A percentile compares a stretch with the other conserved stretches of the same genome.
Evolutionary conservation across 2,888 invertebrate species (phyloP).

Genomic region (Rhagonycha lutea): DNA sequence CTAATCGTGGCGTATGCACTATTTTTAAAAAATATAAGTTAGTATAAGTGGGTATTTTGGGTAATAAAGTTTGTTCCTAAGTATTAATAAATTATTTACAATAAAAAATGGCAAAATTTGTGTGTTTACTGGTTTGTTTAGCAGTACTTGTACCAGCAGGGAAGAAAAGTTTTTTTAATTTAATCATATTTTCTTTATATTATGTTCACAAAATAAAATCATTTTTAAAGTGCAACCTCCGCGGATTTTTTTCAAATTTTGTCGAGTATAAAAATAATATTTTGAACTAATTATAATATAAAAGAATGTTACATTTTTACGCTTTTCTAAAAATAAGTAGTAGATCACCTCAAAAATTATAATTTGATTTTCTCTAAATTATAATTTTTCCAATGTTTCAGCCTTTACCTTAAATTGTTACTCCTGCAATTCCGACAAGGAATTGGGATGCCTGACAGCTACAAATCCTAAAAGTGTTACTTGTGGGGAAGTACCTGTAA

Average conservation of each 20-base stretch:
- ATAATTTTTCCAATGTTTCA: conserved; percentile 1
- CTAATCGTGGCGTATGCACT: too few relatives aligned
- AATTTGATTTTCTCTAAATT: neutral
- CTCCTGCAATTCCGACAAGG: neutral
- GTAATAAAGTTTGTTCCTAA: conserved; percentile 4
- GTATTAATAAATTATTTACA: neutral
- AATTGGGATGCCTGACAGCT: neutral
- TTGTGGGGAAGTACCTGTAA: neutral
- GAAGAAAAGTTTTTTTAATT: neutral
- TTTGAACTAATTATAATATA: neutral
- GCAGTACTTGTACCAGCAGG: conserved; percentile 1
- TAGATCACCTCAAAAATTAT: too few relatives aligned
- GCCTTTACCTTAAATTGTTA: conserved; percentile 5
- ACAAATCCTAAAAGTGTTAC: neutral
- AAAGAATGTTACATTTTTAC: neutral
- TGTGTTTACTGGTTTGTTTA: neutral
- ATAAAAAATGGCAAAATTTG: conserved; percentile 3
- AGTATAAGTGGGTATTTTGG: conserved; percentile 3
- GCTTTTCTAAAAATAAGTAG: neutral
- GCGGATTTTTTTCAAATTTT: too few relatives aligned
- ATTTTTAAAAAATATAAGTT: conserved; percentile 1
- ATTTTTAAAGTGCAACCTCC: too few relatives aligned
- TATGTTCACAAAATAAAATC: too few relatives aligned
- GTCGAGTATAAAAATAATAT: too few relatives aligned
- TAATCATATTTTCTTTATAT: neutral